These are phyloP conservation scores for Dromaius novaehollandiae DNA, from an alignment of 2,113 vertebrate species.

Conservation along the genomic window DNA sequence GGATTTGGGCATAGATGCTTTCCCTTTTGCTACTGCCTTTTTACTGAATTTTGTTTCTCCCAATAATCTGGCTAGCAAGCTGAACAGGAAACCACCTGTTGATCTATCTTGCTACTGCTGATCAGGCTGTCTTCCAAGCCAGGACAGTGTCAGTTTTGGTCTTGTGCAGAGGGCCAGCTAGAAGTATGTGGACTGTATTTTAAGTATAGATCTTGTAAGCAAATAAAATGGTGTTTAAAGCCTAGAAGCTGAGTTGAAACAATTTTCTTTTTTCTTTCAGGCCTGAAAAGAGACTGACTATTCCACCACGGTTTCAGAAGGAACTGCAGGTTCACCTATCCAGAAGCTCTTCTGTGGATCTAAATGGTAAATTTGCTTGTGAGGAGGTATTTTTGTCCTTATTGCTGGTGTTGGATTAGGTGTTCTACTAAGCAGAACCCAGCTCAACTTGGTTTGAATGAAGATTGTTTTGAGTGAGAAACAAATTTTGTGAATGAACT, in stretches of 20 bases:
- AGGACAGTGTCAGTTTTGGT: background rate
- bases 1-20: background rate
- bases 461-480: background rate
- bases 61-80: background rate
- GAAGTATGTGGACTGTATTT: background rate
- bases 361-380: constrained; percentile 68
- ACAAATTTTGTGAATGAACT: background rate
- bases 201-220: background rate
- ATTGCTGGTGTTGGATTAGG: background rate
- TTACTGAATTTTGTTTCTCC: background rate
- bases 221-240: background rate
- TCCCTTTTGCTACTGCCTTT: background rate
- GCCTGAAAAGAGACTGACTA: constrained; percentile 70
- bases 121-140: background rate
- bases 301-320: constrained; percentile 72
- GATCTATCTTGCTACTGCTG: background rate
- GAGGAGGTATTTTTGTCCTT: background rate
- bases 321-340: constrained; percentile 70
- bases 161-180: background rate
- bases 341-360: constrained; percentile 61
- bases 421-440: background rate
- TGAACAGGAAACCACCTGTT: background rate
- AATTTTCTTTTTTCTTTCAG: constrained; percentile 50
- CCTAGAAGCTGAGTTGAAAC: background rate
- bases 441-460: background rate